Base-by-base conservation (phyloP, 2,888 invertebrate species). In the Cryptosula pallasiana region DNA sequence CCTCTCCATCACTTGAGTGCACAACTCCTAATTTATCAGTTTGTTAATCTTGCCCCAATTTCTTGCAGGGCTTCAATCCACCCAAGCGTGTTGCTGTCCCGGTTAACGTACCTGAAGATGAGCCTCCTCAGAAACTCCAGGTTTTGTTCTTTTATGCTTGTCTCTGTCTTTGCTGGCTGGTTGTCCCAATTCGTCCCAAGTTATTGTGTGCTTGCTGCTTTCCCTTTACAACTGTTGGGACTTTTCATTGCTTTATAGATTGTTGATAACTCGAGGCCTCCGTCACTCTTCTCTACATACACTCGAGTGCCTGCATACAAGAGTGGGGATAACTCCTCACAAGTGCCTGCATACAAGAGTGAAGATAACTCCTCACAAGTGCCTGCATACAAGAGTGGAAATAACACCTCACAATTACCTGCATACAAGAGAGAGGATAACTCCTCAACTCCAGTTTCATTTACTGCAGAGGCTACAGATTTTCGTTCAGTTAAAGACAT, bases 61-160 rank as follows among this genome's bases (percentile, higher is more conserved):
- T 45, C 9, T 45, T 45, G 45, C 45, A 63, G 63, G 63, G 63
- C 32, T 63, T 63, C 27, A 63, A 63, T 63, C 63, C 63, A 25
- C 63, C 63, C 32, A 27, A 34, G 27, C 20, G 63, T 25, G 32
- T 63, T 32, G 5, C 13, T 29, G 13, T 32, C 3, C 3, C 63
- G 2, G 32, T 32, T 13, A 5, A 13, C 3, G 25, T 25, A 63
- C 13, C 2, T 3, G 29, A 27, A 13, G 13, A 27, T 45, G 45
- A 5, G 20, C 20, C 20, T 13, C 20, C 45, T 13, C 45, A 45
- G 5, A 45, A 45, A 13, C 45, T 13, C 20, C 45, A 45, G 45
- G 45, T 45, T 45, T 13, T 5, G 45, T 45, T 13, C 20, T 45
- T 20, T 20, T 45, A 45, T 45, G 45, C 45, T 45, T 45, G 20